A percentile compares a stretch with the other conserved stretches of the same genome.
Conservation (phyloP, 2,113 vertebrate species). For the Colistium nudipinnis region DNA sequence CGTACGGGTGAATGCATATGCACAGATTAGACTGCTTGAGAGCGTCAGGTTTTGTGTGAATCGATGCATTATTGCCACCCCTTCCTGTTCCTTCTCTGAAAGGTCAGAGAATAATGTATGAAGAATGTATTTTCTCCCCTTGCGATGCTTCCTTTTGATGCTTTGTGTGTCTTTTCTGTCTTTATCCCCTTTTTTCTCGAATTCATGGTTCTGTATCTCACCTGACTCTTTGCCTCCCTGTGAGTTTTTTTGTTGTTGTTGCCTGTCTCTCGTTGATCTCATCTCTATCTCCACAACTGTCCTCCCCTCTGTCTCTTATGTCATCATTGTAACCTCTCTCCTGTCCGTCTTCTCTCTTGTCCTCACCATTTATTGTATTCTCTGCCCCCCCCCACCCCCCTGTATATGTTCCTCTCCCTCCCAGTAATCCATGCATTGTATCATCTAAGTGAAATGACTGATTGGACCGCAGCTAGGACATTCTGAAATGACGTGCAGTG, state of each 20-base stretch:
- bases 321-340: background rate
- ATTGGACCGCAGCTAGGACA: background rate
- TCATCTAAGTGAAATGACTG: background rate
- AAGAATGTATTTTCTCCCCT: no score
- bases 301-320: background rate
- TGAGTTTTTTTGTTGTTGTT: background rate
- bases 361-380: background rate
- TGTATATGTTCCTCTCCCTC: background rate
- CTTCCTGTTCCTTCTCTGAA: background rate
- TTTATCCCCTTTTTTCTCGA: background rate
- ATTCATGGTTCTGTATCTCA: conserved; percentile 6
- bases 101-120: no score
- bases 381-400: background rate
- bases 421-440: background rate
- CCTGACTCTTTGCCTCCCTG: background rate
- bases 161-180: background rate
- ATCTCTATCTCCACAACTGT: no score
- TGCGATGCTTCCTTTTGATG: background rate
- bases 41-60: conserved; percentile 2
- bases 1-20: conserved; percentile 23
- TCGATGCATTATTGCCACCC: background rate
- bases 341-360: background rate
- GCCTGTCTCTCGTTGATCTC: background rate
- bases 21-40: conserved; percentile 22
- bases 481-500: conserved; percentile 8